Percentiles rank a stretch among this genome's conserved stretches.
Evolutionary conservation across 2,797 vertebrate genomes (phyloP).

Genomic region (Coregonus ussuriensis): DNA sequence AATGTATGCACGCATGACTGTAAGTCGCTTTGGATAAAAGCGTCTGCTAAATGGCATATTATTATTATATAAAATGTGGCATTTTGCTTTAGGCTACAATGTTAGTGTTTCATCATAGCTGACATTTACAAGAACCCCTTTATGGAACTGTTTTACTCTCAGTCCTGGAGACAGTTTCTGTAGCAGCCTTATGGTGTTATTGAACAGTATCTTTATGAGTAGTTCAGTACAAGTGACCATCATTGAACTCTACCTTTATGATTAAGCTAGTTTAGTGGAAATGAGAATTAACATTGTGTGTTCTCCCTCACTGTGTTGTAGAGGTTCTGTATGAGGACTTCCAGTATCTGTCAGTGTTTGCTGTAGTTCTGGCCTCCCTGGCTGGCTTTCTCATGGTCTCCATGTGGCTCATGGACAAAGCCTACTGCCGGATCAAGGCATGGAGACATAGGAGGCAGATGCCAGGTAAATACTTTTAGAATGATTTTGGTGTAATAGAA

Average conservation of each 20-base stretch:
- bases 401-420: constrained; percentile 87
- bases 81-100: neutral
- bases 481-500: neutral
- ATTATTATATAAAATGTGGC: too few species aligned
- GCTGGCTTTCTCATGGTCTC: constrained; percentile 81
- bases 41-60: too few species aligned
- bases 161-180: too few species aligned
- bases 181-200: neutral
- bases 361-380: constrained; percentile 73
- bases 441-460: constrained; percentile 69
- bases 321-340: constrained; percentile 91
- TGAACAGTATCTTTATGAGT: neutral
- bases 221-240: too few species aligned
- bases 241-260: too few species aligned
- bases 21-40: too few species aligned
- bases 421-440: constrained; percentile 69
- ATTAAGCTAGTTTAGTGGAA: neutral
- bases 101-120: neutral
- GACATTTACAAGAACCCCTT: neutral
- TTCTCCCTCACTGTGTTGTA: constrained; percentile 48
- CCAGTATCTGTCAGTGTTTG: constrained; percentile 84
- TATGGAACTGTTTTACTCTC: too few species aligned
- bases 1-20: too few species aligned
- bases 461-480: constrained; percentile 72
- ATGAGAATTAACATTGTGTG: neutral